Conservation (phyloP, 2,797 vertebrate species). For the Thalassophryne amazonica region DNA sequence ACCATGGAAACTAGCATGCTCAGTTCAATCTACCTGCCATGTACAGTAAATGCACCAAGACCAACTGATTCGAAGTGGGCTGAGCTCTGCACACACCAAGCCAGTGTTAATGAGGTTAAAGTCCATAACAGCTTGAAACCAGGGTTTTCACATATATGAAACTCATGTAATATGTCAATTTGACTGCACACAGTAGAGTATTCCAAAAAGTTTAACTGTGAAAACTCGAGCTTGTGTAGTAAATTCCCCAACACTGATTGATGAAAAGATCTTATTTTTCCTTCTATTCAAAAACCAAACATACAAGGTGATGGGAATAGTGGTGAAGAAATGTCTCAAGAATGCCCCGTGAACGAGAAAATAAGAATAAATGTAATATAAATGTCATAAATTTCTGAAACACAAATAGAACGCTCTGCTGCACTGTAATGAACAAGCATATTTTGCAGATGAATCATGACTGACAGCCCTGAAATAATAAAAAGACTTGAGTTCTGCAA, state of each 20-base stretch:
- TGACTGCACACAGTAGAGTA: slow-evolving; percentile 18
- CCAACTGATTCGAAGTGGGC: too few relatives aligned
- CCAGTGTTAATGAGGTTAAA: too few relatives aligned
- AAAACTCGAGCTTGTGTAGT: slow-evolving; percentile 24
- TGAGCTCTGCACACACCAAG: too few relatives aligned
- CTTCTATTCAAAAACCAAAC: background rate
- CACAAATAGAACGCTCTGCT: background rate
- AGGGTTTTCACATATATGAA: too few relatives aligned
- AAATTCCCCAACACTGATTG: too few relatives aligned
- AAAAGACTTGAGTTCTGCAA: slow-evolving; percentile 24
- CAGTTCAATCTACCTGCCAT: too few relatives aligned
- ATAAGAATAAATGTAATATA: background rate
- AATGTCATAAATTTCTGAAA: background rate
- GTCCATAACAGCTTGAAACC: too few relatives aligned
- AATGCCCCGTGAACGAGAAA: background rate
- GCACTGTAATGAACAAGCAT: slow-evolving; percentile 14
- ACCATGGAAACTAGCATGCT: too few relatives aligned
- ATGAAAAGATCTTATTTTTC: too few relatives aligned
- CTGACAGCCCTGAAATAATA: slow-evolving; percentile 27
- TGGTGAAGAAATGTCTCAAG: background rate
- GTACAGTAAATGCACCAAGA: too few relatives aligned
- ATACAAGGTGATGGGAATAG: background rate
- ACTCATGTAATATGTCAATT: slow-evolving; percentile 2
- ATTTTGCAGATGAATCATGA: slow-evolving; percentile 31
- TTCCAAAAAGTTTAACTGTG: slow-evolving; percentile 17